Conservation (phyloP, 2,113 vertebrate species). For the Eretmochelys imbricata region DNA sequence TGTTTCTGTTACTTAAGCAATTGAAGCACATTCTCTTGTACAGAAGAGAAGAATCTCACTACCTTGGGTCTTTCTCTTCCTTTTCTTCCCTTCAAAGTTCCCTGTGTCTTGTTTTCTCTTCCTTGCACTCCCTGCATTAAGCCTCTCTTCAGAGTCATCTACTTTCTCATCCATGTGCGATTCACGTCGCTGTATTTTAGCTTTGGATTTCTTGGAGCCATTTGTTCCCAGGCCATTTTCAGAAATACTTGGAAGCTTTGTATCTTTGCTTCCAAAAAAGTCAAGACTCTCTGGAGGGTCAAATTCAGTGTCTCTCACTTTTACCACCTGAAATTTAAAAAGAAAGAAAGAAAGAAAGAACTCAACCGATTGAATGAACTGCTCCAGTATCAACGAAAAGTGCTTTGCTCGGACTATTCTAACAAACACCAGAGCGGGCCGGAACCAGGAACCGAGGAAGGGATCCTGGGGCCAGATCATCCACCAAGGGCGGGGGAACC, state of each 20-base stretch:
- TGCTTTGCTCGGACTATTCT: too few species aligned
- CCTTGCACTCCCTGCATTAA: conserved; percentile 12
- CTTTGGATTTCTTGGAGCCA: neutral
- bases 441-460: neutral
- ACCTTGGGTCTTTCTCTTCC: conserved; percentile 68
- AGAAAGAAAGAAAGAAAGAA: neutral
- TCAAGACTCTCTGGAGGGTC: conserved; percentile 66
- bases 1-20: too few species aligned
- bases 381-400: neutral
- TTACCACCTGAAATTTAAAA: conserved; percentile 70
- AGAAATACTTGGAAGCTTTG: neutral
- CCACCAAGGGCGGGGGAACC: too few species aligned
- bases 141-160: neutral
- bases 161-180: conserved; percentile 36
- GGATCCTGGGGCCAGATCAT: too few species aligned
- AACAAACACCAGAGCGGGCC: too few species aligned
- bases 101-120: conserved; percentile 68
- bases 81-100: conserved; percentile 51
- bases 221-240: neutral
- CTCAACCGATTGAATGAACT: neutral
- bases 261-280: conserved; percentile 73
- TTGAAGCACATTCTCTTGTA: accelerated
- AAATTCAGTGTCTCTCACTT: conserved; percentile 21
- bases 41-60: accelerated
- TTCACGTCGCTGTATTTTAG: neutral